Conservation (phyloP, 2,797 vertebrate species). For the Pelochelys cantorii region DNA sequence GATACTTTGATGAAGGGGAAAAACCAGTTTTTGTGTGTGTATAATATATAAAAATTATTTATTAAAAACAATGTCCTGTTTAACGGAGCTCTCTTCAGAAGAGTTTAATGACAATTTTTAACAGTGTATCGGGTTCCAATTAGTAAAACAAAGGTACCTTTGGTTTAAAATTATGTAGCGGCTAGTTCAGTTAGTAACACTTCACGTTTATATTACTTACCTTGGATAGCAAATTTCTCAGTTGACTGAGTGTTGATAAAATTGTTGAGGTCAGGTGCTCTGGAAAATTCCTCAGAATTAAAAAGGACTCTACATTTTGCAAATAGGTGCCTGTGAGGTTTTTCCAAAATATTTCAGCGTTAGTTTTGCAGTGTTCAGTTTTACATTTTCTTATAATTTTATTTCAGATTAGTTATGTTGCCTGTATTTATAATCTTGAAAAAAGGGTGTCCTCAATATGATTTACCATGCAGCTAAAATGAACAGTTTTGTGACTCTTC, state of each 20-base stretch:
- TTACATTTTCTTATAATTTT: not conserved
- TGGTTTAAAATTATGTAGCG: not conserved
- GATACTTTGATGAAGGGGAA: not conserved
- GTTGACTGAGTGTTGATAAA: not conserved
- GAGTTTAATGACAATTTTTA: not conserved
- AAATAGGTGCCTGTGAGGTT: not conserved
- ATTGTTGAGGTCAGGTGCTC: not conserved
- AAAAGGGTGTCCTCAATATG: not conserved
- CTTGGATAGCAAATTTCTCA: not conserved
- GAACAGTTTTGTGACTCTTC: not conserved
- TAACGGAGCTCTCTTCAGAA: not conserved
- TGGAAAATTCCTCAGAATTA: not conserved
- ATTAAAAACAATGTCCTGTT: not conserved
- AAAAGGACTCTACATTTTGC: not conserved
- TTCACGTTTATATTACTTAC: not conserved
- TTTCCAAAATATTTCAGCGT: not conserved
- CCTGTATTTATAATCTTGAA: not conserved
- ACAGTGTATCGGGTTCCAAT: not conserved
- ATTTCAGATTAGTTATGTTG: not conserved
- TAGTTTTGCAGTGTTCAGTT: not conserved
- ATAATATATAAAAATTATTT: no score
- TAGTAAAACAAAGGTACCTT: not conserved
- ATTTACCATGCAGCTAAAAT: not conserved
- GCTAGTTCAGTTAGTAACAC: not conserved
- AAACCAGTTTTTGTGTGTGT: not conserved